These are phyloP conservation scores for Cataglyphis livida DNA, from an alignment of 2,888 invertebrate species.

Conservation along the genomic window DNA sequence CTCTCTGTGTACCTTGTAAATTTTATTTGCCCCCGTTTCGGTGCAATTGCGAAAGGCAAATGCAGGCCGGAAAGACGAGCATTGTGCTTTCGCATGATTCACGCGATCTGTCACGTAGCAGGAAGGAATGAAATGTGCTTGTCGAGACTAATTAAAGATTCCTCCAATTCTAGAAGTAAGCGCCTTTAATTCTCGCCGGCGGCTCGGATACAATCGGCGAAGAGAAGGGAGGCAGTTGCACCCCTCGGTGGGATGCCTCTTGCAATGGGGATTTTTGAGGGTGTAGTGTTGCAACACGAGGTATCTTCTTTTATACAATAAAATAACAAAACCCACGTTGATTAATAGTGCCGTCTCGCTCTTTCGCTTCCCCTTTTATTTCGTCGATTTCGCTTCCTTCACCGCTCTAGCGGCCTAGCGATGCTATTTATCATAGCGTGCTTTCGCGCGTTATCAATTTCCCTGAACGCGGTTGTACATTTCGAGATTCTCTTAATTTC, in stretches of 20 bases:
- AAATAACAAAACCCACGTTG: conserved; percentile 74
- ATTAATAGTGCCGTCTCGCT: conserved; percentile 74
- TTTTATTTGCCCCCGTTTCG: conserved; percentile 48
- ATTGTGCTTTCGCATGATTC: conserved; percentile 55
- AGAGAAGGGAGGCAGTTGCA: conserved; percentile 2
- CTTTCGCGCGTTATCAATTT: conserved; percentile 78
- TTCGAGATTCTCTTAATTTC: conserved; percentile 73
- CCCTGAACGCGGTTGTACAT: conserved; percentile 71
- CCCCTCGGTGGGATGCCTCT: conserved; percentile 18
- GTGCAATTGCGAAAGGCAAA: conserved; percentile 8
- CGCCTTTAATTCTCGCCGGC: conserved; percentile 66
- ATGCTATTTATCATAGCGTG: conserved; percentile 76
- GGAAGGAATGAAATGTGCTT: conserved; percentile 49
- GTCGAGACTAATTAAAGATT: conserved; percentile 76
- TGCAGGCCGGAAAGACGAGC: conserved; percentile 1
- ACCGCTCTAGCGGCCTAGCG: conserved; percentile 50
- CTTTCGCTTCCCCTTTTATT: conserved; percentile 48
- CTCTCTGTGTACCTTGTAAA: conserved; percentile 37
- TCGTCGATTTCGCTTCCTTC: conserved; percentile 53
- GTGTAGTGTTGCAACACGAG: conserved; percentile 44
- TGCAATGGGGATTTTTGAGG: background rate
- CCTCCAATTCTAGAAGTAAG: conserved; percentile 59
- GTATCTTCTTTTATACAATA: conserved; percentile 69
- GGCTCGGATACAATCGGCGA: conserved; percentile 13
- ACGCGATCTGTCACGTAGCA: conserved; percentile 56